phyloP scores from a whole-genome alignment of 2,113 vertebrate genomes.

The Eptesicus fuscus region DNA sequence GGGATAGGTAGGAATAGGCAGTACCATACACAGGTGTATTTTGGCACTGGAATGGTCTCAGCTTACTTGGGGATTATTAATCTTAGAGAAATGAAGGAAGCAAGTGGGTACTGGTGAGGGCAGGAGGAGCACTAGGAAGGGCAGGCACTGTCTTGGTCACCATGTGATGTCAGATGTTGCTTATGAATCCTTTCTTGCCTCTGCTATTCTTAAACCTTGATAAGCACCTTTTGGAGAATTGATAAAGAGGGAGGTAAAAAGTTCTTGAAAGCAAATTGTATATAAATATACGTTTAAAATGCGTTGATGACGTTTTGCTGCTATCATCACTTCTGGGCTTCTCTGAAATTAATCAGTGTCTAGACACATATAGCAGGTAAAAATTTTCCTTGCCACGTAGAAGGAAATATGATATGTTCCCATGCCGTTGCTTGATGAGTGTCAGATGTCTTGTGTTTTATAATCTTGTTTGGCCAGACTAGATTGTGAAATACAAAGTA shows the following conservation, averaged over 20 bases:
- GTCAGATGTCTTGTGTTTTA: slow-evolving; percentile 1
- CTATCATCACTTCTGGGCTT: slow-evolving; percentile 32
- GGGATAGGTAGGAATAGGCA: neutral
- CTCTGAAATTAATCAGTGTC: slow-evolving; percentile 1
- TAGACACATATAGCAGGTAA: neutral
- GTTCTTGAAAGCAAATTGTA: neutral
- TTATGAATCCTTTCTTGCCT: neutral
- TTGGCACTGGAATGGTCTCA: neutral
- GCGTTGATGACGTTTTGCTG: neutral
- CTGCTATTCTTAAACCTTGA: neutral
- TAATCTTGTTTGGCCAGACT: slow-evolving; percentile 27
- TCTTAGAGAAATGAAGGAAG: neutral
- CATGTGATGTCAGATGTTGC: neutral
- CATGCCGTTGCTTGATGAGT: slow-evolving; percentile 21
- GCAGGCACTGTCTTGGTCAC: neutral
- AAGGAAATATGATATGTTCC: neutral
- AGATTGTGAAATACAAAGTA: slow-evolving; percentile 3
- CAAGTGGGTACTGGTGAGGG: neutral
- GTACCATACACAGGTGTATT: neutral
- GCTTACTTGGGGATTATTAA: neutral
- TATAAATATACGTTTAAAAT: neutral
- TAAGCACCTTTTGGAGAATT: neutral
- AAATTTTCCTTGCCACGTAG: neutral
- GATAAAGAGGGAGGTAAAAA: neutral
- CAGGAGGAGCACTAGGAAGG: neutral